Conservation (phyloP, 2,797 vertebrate species). For the Etheostoma nigrum region DNA sequence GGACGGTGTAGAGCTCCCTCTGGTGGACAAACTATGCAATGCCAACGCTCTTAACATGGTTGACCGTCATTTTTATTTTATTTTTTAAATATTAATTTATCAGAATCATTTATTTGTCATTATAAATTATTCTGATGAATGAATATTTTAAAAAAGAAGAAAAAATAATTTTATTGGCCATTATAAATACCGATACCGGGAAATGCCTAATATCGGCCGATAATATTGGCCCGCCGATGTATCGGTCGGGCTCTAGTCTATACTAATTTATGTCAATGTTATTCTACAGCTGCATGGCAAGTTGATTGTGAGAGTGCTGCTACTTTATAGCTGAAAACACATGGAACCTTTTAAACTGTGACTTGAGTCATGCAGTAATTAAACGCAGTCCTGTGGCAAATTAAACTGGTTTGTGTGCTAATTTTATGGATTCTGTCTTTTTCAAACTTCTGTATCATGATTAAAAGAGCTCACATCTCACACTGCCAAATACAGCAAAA, state of each 20-base stretch:
- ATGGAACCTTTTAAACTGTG: constrained; percentile 46
- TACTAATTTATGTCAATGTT: constrained; percentile 7
- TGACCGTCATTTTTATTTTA: too few relatives aligned
- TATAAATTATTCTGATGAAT: too few relatives aligned
- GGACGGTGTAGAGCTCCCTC: too few relatives aligned
- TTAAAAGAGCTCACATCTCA: constrained; percentile 28
- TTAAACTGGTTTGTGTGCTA: constrained; percentile 40
- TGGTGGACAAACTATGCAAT: too few relatives aligned
- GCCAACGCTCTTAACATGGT: too few relatives aligned
- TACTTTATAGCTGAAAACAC: constrained; percentile 47
- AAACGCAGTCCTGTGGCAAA: constrained; percentile 53
- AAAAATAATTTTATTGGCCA: too few relatives aligned
- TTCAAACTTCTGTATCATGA: constrained; percentile 19
- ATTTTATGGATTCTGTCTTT: constrained; percentile 38
- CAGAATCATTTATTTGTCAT: too few relatives aligned
- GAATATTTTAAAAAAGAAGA: too few relatives aligned
- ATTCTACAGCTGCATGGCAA: constrained; percentile 32
- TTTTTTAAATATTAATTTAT: too few relatives aligned
- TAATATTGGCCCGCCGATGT: too few relatives aligned
- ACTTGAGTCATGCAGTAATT: constrained; percentile 53
- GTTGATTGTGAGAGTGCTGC: constrained; percentile 30
- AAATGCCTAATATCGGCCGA: too few relatives aligned
- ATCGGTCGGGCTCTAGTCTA: neutral
- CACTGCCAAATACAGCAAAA: constrained; percentile 21
- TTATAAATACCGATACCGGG: too few relatives aligned